phyloP scores from a whole-genome alignment of 2,888 invertebrate genomes.

The Volucella zonaria region DNA sequence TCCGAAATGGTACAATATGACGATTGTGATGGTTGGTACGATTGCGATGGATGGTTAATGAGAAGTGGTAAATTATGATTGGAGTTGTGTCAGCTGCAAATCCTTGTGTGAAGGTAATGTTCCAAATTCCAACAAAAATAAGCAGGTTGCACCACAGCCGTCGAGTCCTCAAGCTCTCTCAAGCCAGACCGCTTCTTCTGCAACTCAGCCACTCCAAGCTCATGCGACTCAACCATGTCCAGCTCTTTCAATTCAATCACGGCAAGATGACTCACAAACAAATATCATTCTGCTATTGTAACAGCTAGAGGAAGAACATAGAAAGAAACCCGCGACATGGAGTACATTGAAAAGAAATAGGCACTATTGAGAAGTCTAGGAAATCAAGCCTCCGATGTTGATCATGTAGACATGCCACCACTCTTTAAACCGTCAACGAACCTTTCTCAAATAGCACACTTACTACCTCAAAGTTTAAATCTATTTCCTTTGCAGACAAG shows the following conservation, averaged over 20 bases:
- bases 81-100: no score
- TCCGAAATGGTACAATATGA: no score
- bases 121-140: background rate
- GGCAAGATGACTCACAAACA: background rate
- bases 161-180: background rate
- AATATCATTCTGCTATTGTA: background rate
- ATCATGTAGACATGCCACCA: no score
- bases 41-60: slow-evolving; percentile 10
- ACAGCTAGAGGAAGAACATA: slow-evolving; percentile 23
- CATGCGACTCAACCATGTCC: no score
- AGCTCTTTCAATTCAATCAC: no score
- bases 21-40: slow-evolving; percentile 19
- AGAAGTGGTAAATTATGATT: slow-evolving; percentile 11
- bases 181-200: background rate
- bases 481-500: no score
- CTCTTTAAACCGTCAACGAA: no score
- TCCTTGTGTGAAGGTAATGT: background rate
- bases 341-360: slow-evolving; percentile 12
- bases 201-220: background rate
- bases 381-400: no score
- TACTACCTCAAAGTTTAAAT: no score
- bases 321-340: slow-evolving; percentile 14
- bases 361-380: background rate
- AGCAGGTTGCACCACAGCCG: background rate
- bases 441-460: no score